Evolutionary conservation across 1,140 invertebrate species (phyloP).

Genomic region (Drosophila varians): DNA sequence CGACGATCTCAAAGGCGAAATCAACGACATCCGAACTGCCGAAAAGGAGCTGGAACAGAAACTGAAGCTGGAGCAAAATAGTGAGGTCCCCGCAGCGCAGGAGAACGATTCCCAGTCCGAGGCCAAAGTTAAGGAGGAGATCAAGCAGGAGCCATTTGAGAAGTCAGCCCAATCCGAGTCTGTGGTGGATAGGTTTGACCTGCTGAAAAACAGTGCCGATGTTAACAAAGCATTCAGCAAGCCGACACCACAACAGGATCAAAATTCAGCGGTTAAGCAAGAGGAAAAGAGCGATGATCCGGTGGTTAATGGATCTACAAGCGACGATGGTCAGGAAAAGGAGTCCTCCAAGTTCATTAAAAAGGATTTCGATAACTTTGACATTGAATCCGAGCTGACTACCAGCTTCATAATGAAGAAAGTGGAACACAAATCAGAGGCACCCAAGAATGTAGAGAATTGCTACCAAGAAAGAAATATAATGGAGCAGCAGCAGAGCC

Average conservation of each 20-base stretch:
- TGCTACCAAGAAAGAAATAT: constrained; percentile 31
- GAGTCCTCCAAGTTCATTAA: constrained; percentile 50
- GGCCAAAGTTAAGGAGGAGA: constrained; percentile 67
- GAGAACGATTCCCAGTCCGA: constrained; percentile 14
- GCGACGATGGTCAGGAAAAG: constrained; percentile 39
- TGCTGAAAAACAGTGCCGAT: constrained; percentile 72
- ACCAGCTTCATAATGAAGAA: constrained; percentile 83
- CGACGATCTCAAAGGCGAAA: constrained; percentile 71
- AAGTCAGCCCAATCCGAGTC: constrained; percentile 13
- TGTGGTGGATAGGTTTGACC: constrained; percentile 68
- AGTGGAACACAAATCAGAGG: constrained; percentile 62
- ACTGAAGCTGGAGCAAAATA: constrained; percentile 41
- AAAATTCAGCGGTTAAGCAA: constrained; percentile 21
- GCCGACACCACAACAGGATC: constrained; percentile 16
- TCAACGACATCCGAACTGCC: constrained; percentile 58
- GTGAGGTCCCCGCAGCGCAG: not conserved
- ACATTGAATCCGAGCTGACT: constrained; percentile 81
- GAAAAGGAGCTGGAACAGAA: constrained; percentile 63
- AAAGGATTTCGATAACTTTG: constrained; percentile 81
- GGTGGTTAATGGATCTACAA: constrained; percentile 37
- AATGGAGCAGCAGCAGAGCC: constrained; percentile 43
- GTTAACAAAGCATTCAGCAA: constrained; percentile 61
- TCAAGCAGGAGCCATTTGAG: constrained; percentile 66
- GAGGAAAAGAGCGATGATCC: constrained; percentile 44
- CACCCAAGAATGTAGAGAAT: constrained; percentile 15